phyloP scores from a whole-genome alignment of 1,140 invertebrate species.

The Zaprionus gabonicus region DNA sequence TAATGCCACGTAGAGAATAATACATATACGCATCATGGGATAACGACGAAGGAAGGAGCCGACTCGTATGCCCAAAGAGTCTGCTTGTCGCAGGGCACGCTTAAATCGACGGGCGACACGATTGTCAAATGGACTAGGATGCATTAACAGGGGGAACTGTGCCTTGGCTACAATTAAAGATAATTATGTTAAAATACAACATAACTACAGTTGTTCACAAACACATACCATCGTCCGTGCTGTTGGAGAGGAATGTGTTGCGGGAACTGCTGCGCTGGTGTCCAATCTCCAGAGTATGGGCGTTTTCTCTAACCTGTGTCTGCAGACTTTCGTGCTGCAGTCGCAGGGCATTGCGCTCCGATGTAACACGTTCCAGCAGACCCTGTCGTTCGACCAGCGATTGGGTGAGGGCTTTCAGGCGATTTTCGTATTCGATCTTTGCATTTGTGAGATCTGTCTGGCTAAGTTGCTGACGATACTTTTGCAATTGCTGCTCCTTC shows the following conservation, averaged over 20 bases:
- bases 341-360: constrained; percentile 91
- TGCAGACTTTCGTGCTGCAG: constrained; percentile 93
- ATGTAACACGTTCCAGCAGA: constrained; percentile 90
- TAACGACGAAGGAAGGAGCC: constrained; percentile 92
- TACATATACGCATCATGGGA: constrained; percentile 91
- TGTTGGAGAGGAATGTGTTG: constrained; percentile 86
- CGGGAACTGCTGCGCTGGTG: constrained; percentile 52
- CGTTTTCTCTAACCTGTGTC: constrained; percentile 84
- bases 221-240: constrained; percentile 87
- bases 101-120: constrained; percentile 91
- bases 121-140: constrained; percentile 91
- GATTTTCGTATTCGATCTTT: constrained; percentile 87
- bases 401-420: constrained; percentile 90
- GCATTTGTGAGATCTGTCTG: constrained; percentile 46
- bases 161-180: constrained; percentile 85
- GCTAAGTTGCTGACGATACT: constrained; percentile 60
- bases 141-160: constrained; percentile 89
- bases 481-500: constrained; percentile 66
- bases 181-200: not conserved
- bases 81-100: constrained; percentile 91
- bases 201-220: not conserved
- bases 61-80: constrained; percentile 90
- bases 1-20: constrained; percentile 88
- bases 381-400: constrained; percentile 93
- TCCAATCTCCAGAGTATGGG: constrained; percentile 56